A percentile compares a stretch with the other conserved stretches of the same genome.
Conservation (phyloP, 2,888 invertebrate genomes). For the Drosophila meridionalis region DNA sequence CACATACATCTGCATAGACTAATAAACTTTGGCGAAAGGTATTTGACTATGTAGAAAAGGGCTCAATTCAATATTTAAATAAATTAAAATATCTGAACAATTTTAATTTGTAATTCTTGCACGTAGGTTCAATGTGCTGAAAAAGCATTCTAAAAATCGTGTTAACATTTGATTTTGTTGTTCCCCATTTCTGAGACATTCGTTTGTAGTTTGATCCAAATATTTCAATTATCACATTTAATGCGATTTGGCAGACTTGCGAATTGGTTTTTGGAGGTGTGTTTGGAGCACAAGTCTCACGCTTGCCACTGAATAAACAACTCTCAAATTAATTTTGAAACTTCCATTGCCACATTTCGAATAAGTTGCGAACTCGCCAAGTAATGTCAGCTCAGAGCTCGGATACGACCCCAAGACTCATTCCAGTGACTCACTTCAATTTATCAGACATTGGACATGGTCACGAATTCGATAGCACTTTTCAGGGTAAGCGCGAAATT, state of each 20-base stretch:
- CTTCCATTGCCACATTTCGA: slow-evolving; percentile 17
- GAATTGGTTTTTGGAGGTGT: slow-evolving; percentile 35
- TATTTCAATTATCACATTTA: slow-evolving; percentile 29
- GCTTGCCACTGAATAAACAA: neutral
- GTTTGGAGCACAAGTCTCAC: slow-evolving; percentile 1
- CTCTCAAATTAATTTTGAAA: neutral
- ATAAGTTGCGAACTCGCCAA: slow-evolving; percentile 21
- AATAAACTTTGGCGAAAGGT: neutral
- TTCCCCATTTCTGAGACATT: neutral
- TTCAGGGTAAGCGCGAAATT: slow-evolving; percentile 42
- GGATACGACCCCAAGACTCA: slow-evolving; percentile 21
- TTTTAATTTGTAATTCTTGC: neutral
- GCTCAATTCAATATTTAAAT: neutral
- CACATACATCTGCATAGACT: neutral
- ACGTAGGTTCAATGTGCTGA: slow-evolving; percentile 39
- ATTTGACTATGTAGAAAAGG: neutral
- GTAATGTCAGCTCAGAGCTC: slow-evolving; percentile 18
- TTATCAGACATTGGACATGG: slow-evolving; percentile 43
- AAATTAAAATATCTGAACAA: neutral
- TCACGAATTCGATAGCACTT: slow-evolving; percentile 53
- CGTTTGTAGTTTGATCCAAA: slow-evolving; percentile 3
- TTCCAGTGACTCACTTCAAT: slow-evolving; percentile 46
- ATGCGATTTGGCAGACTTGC: slow-evolving; percentile 9
- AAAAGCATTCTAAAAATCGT: slow-evolving; percentile 14
- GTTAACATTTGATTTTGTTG: neutral